Evolutionary conservation across 2,113 vertebrate genomes (phyloP), one percentile per base, ranked within the genome.

Genomic region (Gadus chalcogrammus): DNA sequence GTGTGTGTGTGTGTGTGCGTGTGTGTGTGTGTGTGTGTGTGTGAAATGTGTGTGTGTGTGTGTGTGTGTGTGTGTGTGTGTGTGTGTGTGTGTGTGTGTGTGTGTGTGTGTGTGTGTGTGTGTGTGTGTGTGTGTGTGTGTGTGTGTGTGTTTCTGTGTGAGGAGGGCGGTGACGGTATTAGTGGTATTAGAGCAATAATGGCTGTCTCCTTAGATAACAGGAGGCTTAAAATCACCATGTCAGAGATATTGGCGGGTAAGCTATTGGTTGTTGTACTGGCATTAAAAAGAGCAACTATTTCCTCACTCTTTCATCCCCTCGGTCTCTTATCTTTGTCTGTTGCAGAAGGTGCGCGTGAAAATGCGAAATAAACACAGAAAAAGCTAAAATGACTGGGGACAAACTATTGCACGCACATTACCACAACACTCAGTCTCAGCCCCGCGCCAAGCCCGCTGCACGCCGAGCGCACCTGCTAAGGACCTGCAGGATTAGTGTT

Each of bases 181-280:
- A 48, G 42, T 48, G 67, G 28, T 71, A 76, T 76, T 72, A 79
- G 74, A 65, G 84, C 67, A 83, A 74, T 85, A 53, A 64, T 74
- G 80, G 82, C 88, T 88, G 87, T 80, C 73, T 71, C 74, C 79
- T 83, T 90, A 16, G 84, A 87, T 86, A 88, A 86, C 85, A 80
- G 69, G 68, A 74, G 82, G 77, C 64, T 70, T 75, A 84, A 88
- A 87, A 87, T 89, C 87, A 86, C 42, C 42, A 13, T 13, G 8
- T 48, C 42, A 48, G 8, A 48, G 42, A 48, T 48, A 13, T 48
- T 48, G 42, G 42, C 42, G 42, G 42, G 42, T 31, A 48, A 48
- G 42, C 42, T 9, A 13, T 48, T 48, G 42, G 42, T 48, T 48
- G 42, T 48, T 48, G 42, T 48, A 48, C 42, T 48, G 42, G 42